Base-by-base conservation (phyloP, 2,888 invertebrate genomes). In the Marronus borbonicus region DNA sequence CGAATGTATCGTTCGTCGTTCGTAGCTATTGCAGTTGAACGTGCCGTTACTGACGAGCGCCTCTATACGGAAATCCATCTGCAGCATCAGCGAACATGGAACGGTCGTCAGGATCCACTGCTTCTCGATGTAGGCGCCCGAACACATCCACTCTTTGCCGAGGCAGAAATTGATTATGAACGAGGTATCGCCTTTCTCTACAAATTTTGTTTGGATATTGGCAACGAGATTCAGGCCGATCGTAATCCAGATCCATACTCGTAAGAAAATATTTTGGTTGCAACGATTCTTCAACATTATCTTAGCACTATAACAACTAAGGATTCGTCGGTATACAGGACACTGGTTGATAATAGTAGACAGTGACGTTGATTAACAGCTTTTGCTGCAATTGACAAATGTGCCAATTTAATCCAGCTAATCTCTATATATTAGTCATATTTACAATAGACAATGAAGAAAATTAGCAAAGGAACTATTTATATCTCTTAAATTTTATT, bases 51-150 rank as follows among this genome's bases (percentile, higher is more conserved):
- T n/a, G 2, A 12, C 28, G 28, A 52, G 7, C 24, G 52, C 69
- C 28, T 24, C 52, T 8, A 52, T 28, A 14, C 69, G 50, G 24
- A 28, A 5, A 28, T 49, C 49, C 50, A 52, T 50, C 14, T 69
- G 24, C 28, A 50, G 28, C 24, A 28, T 4, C n/a, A 24, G 28
- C 12, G 69, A 49, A 24, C 69, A 69, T 1, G 69, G 12, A 5
- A 28, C 52, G 12, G 69, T 69, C n/a, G 69, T 52, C 4, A 69
- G 17, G 3, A 69, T 20, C 69, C 69, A 69, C 20, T 69, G 4
- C 12, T 50, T 69, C 12, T 69, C 52, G 20, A 69, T 69, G 31
- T 69, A 69, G 7, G 69, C 50, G 5, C 50, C 69, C 4, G 69
- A 50, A 52, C 69, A 69, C 31, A 28, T 28, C 50, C 50, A 69